Evolutionary conservation across 1,140 invertebrate genomes (phyloP), one percentile per base, ranked within the genome.

Genomic region (Megalopta genalis): DNA sequence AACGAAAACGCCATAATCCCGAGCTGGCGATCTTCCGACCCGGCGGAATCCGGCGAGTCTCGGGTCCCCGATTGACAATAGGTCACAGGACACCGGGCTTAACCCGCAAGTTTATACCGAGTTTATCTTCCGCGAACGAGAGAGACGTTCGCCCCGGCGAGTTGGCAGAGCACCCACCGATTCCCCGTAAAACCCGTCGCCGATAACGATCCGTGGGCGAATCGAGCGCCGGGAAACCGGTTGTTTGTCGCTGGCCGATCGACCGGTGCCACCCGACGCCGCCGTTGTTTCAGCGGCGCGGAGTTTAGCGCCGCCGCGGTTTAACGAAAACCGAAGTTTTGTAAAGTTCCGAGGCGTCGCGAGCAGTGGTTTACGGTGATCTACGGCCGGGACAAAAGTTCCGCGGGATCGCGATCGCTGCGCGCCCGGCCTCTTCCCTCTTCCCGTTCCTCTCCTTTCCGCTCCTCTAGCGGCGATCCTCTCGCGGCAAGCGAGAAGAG

Each of bases 351-450:
- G 0, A 49, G 39, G 70, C 80, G 80, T 86, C 84, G 75, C 84
- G 83, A 68, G 74, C 84, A 81, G 84, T 74, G 83, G 78, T 85
- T 81, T 81, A 85, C 81, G 39, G 79, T 85, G 84, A 85, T 77
- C 83, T 85, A 77, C 69, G 66, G 65, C 64, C 70, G 42, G 42
- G 79, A 62, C 78, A 54, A 85, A 85, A 85, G 78, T 85, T 85
- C 74, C 72, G 54, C 66, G 81, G 81, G 81, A 85, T 85, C 83
- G 82, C 80, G 83, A n/a, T n/a, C n/a, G n/a, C n/a, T n/a, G n/a
- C n/a, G n/a, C n/a, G n/a, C n/a, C n/a, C n/a, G n/a, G n/a, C n/a
- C n/a, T n/a, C n/a, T n/a, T n/a, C n/a, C n/a, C n/a, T n/a, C n/a
- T n/a, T n/a, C n/a, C n/a, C n/a, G n/a, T n/a, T n/a, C n/a, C n/a